A percentile compares a stretch with the other conserved stretches of the same genome.
phyloP scores from a whole-genome alignment of 2,797 vertebrate species.

The Passerculus sandwichensis region DNA sequence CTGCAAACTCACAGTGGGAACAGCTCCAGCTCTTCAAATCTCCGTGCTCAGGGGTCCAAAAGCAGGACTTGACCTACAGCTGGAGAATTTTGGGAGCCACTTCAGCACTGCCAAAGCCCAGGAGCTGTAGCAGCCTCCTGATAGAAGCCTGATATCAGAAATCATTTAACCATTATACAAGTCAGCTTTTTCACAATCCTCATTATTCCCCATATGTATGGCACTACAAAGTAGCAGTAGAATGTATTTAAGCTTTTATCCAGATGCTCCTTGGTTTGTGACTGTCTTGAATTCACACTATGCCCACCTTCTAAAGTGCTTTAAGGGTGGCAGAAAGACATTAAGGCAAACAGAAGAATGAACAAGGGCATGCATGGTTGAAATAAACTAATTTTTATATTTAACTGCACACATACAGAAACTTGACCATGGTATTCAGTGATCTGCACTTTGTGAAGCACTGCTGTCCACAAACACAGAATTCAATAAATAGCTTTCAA shows the following conservation, averaged over 20 bases:
- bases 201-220: background rate
- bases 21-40: background rate
- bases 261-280: background rate
- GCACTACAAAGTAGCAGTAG: background rate
- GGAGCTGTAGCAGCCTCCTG: background rate
- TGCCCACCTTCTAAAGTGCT: background rate
- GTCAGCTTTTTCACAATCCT: background rate
- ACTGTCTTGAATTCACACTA: background rate
- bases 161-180: background rate
- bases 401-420: background rate
- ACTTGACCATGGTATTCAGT: background rate
- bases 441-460: background rate
- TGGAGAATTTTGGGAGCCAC: background rate
- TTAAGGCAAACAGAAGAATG: background rate
- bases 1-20: background rate
- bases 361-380: background rate
- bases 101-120: background rate
- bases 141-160: background rate
- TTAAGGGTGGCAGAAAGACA: background rate
- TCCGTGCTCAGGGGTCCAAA: background rate
- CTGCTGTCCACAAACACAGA: background rate
- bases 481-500: conserved; percentile 42
- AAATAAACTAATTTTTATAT: background rate
- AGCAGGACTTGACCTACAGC: background rate
- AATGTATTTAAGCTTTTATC: background rate